These are phyloP conservation scores for Leptopilina drosophilae DNA, from an alignment of 2,888 invertebrate genomes.

Conservation along the genomic window DNA sequence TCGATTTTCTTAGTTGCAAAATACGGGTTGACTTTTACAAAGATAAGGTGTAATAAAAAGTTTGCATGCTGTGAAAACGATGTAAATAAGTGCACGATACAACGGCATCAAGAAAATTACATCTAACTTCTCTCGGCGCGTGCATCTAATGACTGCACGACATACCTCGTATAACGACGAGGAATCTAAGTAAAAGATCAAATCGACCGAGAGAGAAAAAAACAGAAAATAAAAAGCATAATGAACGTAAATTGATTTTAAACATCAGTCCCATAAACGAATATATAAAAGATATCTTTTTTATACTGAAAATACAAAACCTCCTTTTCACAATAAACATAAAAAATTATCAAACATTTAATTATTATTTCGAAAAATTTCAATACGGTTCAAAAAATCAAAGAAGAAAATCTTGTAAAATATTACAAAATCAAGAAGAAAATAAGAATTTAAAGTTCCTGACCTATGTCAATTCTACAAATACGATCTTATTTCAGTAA, in stretches of 20 bases:
- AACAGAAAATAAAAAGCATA: not conserved
- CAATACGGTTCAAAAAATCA: no score
- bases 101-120: constrained; percentile 28
- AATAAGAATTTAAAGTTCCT: no score
- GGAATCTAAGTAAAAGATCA: constrained; percentile 24
- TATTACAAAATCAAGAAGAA: no score
- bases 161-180: not conserved
- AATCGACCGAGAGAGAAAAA: not conserved
- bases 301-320: no score
- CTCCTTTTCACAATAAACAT: no score
- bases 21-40: constrained; percentile 39
- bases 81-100: not conserved
- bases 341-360: no score
- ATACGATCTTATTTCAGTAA: not conserved
- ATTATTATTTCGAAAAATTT: no score
- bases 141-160: constrained; percentile 32
- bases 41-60: constrained; percentile 45
- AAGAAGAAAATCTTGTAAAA: no score
- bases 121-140: constrained; percentile 7
- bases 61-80: constrained; percentile 8
- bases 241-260: no score
- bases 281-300: no score
- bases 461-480: no score
- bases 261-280: no score
- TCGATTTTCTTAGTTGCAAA: constrained; percentile 43